These are phyloP conservation scores for Pampusana beccarii DNA, from an alignment of 2,113 vertebrate species.

Conservation along the genomic window DNA sequence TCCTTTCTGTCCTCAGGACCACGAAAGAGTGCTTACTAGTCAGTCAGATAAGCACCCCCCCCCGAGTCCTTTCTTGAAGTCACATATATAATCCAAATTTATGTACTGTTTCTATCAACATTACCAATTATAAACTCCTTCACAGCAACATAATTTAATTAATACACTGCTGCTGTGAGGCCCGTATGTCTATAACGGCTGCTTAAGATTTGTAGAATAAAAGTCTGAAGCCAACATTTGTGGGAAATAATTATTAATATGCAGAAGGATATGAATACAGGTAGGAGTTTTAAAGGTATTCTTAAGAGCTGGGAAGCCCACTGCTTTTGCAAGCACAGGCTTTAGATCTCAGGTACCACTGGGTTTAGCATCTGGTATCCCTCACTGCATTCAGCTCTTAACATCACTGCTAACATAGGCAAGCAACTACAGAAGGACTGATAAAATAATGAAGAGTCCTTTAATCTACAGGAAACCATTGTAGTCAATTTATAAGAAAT, in stretches of 20 bases:
- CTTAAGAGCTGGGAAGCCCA: slow-evolving; percentile 1
- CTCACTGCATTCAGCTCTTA: slow-evolving; percentile 70
- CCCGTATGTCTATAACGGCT: background rate
- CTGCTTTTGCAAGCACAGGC: slow-evolving; percentile 1
- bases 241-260: background rate
- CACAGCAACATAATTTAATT: slow-evolving; percentile 2
- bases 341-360: slow-evolving; percentile 59
- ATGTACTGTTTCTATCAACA: background rate
- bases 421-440: slow-evolving; percentile 77
- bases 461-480: slow-evolving; percentile 87
- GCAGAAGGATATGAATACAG: background rate
- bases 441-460: slow-evolving; percentile 87
- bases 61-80: background rate
- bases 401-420: slow-evolving; percentile 69
- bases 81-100: slow-evolving; percentile 22
- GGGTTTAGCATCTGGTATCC: slow-evolving; percentile 73
- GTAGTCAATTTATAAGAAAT: slow-evolving; percentile 87
- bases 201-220: background rate
- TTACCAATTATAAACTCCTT: slow-evolving; percentile 15
- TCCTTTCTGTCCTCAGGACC: background rate
- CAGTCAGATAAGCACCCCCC: background rate
- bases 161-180: background rate
- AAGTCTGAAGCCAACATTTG: background rate
- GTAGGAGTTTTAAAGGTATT: background rate
- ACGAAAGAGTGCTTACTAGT: background rate